Base-by-base conservation (phyloP, 64 coral and sea anemone species). In the Pachyseris speciosa region DNA sequence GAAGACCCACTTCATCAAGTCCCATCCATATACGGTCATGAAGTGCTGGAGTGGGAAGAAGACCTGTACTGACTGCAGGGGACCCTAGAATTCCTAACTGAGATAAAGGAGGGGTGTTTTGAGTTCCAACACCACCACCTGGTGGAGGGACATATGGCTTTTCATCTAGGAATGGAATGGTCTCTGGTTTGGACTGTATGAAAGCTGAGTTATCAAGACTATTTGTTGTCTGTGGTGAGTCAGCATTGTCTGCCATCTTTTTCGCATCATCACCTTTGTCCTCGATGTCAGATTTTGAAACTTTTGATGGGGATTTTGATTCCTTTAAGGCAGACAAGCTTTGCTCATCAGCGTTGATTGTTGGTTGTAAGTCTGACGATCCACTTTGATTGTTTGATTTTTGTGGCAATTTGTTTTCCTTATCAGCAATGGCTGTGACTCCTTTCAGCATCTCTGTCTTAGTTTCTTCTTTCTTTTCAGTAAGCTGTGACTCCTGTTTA, bases 111-210 rank as follows among this genome's bases (percentile, higher is more conserved):
- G 77, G 19, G 32, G 49, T 20, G 9, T 25, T 79, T 33, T 24
- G 33, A 27, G 4, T 32, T 60, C 31, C 16, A 32, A 5, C 19
- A 36, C 11, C n/a, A 37, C 19, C 32, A 40, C 38, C 32, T 39
- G 77, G 31, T 17, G 53, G 32, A 40, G 51, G 51, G 36, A n/a
- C 24, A 81, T 20, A 36, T 61, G 77, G 53, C 25, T 22, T 22
- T 40, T 81, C 77, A 59, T 61, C 77, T 37, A 81, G 40, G 53
- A 81, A 81, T 15, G 77, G 77, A 37, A 81, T 81, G 63, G 20
- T 40, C 40, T 81, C 77, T 0, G 37, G 20, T 22, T 81, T 81
- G 0, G 37, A 61, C n/a, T 51, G 44, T 5, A 37, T 19, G 37
- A 79, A 79, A 20, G 48, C 29, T 58, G 36, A 81, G 60, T 81